These are phyloP conservation scores for Pseudobourletiella spinata DNA, from an alignment of 1,140 invertebrate genomes.

Conservation along the genomic window DNA sequence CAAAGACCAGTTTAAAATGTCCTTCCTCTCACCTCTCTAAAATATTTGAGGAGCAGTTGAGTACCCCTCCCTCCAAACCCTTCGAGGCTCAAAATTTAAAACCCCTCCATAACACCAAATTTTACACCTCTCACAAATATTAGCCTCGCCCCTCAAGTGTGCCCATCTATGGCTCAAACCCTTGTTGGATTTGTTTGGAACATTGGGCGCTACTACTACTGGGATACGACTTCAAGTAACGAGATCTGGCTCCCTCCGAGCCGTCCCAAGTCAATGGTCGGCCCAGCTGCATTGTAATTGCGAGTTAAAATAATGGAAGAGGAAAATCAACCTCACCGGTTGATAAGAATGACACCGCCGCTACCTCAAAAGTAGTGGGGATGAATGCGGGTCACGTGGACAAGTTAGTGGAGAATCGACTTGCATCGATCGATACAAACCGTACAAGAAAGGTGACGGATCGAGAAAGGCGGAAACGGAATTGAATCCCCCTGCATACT, in stretches of 20 bases:
- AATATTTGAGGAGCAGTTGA: no score
- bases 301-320: slow-evolving; percentile 40
- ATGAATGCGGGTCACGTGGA: no score
- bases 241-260: slow-evolving; percentile 89
- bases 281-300: slow-evolving; percentile 70
- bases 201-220: slow-evolving; percentile 84
- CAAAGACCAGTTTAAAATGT: no score
- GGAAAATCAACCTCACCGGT: slow-evolving; percentile 26
- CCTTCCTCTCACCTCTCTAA: no score
- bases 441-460: slow-evolving; percentile 23
- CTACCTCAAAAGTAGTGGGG: slow-evolving; percentile 4
- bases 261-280: slow-evolving; percentile 75
- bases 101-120: no score
- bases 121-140: no score
- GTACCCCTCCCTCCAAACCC: no score
- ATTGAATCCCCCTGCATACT: slow-evolving; percentile 81
- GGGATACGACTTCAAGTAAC: slow-evolving; percentile 82
- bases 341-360: slow-evolving; percentile 18
- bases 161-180: no score
- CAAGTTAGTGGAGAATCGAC: neutral
- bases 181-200: slow-evolving; percentile 13
- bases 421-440: no score
- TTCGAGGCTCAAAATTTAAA: no score
- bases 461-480: slow-evolving; percentile 38
- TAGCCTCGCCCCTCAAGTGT: no score